Conservation (phyloP, 2,797 vertebrate genomes). For the Lagorchestes hirsutus region DNA sequence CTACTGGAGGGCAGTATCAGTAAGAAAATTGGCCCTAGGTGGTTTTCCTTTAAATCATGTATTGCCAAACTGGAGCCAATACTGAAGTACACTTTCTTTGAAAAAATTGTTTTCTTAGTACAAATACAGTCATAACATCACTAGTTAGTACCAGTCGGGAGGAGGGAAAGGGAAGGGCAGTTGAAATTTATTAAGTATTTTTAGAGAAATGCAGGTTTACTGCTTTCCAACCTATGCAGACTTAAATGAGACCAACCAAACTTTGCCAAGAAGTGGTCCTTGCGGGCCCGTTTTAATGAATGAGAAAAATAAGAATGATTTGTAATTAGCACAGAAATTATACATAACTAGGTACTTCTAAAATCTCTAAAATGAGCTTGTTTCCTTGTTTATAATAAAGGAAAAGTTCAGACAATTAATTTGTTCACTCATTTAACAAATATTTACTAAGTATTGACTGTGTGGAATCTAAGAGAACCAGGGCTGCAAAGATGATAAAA, state of each 20-base stretch:
- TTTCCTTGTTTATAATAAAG: conserved; percentile 10
- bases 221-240: conserved; percentile 6
- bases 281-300: conserved; percentile 29
- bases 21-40: neutral
- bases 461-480: neutral
- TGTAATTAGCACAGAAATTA: conserved; percentile 50
- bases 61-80: conserved; percentile 12
- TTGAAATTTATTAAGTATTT: neutral
- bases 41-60: neutral
- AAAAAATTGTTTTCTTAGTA: conserved; percentile 24
- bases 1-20: neutral
- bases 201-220: neutral
- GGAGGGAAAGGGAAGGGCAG: neutral
- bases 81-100: conserved; percentile 22
- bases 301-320: conserved; percentile 37
- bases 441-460: neutral
- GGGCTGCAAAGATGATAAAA: neutral
- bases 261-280: conserved; percentile 20
- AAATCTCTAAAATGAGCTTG: conserved; percentile 32
- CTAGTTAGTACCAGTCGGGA: conserved; percentile 11
- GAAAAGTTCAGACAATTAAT: conserved; percentile 24
- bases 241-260: conserved; percentile 38
- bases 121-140: neutral
- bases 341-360: neutral
- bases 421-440: neutral